Conservation (phyloP, 2,888 invertebrate species). For the Nemurella pictetii region DNA sequence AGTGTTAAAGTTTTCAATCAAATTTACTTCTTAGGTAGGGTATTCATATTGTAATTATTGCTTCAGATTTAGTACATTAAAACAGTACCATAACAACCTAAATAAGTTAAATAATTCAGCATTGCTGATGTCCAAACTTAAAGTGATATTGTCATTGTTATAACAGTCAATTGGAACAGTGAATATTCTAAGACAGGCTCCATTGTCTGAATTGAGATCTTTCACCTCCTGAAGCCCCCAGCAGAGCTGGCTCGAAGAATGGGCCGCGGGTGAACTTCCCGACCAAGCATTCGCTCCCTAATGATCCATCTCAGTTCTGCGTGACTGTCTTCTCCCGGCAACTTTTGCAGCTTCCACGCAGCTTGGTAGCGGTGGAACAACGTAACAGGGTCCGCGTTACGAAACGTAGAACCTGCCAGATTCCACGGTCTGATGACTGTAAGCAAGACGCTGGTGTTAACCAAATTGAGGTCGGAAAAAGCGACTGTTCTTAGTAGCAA, state of each 20-base stretch:
- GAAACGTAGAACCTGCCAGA: constrained; percentile 50
- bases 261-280: constrained; percentile 49
- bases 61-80: neutral
- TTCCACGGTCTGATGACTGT: constrained; percentile 66
- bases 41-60: neutral
- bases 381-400: constrained; percentile 69
- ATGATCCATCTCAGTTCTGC: constrained; percentile 70
- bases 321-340: constrained; percentile 74
- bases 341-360: constrained; percentile 73
- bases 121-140: neutral
- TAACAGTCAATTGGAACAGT: too few species aligned
- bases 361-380: constrained; percentile 76
- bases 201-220: neutral
- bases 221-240: neutral
- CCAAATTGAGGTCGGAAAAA: neutral
- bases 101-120: neutral
- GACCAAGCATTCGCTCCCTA: constrained; percentile 68
- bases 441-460: neutral
- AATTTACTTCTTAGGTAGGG: neutral
- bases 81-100: neutral
- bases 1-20: neutral
- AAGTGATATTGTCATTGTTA: too few species aligned
- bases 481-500: neutral
- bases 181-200: neutral
- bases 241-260: neutral